phyloP scores from a whole-genome alignment of 2,888 invertebrate genomes.

The Phymatocera aterrima region DNA sequence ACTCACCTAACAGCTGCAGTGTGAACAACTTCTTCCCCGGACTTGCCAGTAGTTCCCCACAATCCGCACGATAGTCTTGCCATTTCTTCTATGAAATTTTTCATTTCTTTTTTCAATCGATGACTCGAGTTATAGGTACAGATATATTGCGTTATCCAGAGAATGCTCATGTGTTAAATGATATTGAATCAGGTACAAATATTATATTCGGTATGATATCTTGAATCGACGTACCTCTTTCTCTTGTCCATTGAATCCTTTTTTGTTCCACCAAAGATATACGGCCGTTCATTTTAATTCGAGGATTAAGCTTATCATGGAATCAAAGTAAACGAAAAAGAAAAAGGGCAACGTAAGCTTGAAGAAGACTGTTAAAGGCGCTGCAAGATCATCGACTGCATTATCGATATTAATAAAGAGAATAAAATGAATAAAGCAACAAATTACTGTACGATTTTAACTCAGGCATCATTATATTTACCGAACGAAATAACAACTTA shows the following conservation, averaged over 20 bases:
- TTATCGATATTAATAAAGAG: background rate
- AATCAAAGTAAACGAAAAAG: background rate
- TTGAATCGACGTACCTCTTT: conserved; percentile 83
- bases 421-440: background rate
- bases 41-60: conserved; percentile 80
- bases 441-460: background rate
- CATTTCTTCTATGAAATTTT: conserved; percentile 83
- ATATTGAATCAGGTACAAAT: conserved; percentile 14
- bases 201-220: background rate
- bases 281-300: conserved; percentile 58
- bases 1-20: conserved; percentile 27
- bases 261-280: conserved; percentile 89
- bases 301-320: background rate
- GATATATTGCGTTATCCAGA: no score
- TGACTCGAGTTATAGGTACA: no score
- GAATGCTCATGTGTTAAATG: conserved; percentile 4
- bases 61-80: conserved; percentile 84
- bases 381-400: no score
- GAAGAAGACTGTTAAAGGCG: no score
- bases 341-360: background rate
- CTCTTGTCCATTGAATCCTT: conserved; percentile 94
- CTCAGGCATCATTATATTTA: background rate
- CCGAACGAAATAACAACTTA: background rate
- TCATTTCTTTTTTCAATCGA: no score
- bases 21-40: conserved; percentile 47